Evolutionary conservation across 2,797 vertebrate species (phyloP).

Genomic region (Erethizon dorsatum): DNA sequence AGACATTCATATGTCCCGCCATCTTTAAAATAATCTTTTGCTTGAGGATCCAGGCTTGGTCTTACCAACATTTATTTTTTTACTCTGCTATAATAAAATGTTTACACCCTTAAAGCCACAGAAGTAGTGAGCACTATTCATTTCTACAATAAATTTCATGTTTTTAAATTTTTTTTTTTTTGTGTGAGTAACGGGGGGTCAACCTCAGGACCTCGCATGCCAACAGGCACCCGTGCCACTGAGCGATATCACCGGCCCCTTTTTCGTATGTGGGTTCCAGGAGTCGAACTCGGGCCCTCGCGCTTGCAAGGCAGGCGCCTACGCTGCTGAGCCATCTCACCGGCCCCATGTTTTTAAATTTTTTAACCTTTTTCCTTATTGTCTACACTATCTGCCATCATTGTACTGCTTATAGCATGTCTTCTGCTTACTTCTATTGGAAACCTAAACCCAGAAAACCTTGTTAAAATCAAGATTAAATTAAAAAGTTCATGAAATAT

Average conservation of each 20-base stretch:
- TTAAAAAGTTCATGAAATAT: constrained; percentile 47
- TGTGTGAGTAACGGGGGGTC: too few species aligned
- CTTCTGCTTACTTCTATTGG: background rate
- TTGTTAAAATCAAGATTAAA: constrained; percentile 47
- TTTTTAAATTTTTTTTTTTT: background rate
- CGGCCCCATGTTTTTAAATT: background rate
- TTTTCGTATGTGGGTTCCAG: too few species aligned
- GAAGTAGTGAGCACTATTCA: background rate
- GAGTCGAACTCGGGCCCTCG: too few species aligned
- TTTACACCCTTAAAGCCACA: background rate
- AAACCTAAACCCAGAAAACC: constrained; percentile 47
- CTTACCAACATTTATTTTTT: background rate
- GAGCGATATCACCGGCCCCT: too few species aligned
- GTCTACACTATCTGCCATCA: constrained; percentile 17
- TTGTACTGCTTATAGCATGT: background rate
- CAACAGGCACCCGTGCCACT: too few species aligned
- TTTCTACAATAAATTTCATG: background rate
- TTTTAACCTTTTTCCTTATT: constrained; percentile 50
- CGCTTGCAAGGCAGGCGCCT: too few species aligned
- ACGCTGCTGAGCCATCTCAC: too few species aligned
- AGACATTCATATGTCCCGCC: background rate
- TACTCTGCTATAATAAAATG: background rate
- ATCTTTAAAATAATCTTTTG: background rate
- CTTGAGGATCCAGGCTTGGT: background rate
- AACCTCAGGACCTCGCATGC: too few species aligned